Evolutionary conservation across 2,888 invertebrate species (phyloP), one percentile per base, ranked within the genome.

Genomic region (Ypsolopha sequella): DNA sequence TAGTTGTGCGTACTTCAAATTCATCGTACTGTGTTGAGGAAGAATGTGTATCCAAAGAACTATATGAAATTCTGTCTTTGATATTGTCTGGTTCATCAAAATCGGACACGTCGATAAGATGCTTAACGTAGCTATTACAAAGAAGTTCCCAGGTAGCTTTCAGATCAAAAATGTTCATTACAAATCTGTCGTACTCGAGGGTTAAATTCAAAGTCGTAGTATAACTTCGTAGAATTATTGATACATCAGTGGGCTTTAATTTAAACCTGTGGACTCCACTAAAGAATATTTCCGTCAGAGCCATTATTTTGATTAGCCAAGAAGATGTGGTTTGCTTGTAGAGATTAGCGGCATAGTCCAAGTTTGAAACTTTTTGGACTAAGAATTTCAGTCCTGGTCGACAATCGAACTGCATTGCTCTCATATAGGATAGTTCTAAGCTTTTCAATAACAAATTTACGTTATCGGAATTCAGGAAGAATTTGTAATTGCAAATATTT

Each of bases 381-480:
- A 98, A 89, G 73, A 98, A 97, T 75, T 98, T 98, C 14, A 98
- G 84, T 0, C 97, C 97, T 0, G 97, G 97, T 36, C 97, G 89
- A 7, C 91, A 89, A 74, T 98, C 97, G 70, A 98, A 97, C 64
- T 95, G 94, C 70, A 92, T 88, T 0, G 97, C 93, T 53, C 95
- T 90, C 51, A 89, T 89, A 66, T 95, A 94, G 2, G 97, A 96
- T 54, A 93, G 88, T 60, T 95, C 93, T 55, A 97, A 86, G 63
- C 94, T 93, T 62, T 92, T 91, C 48, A 96, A 73, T 50, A 96
- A 84, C 52, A 92, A 90, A 60, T 93, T 91, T 3, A 91, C 81
- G 60, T 93, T 92, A 53, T 85, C 76, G 39, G 88, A 86, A 52
- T 88, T 89, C 51, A 93, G 56, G 60, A 76, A 79, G 62, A 87